These are phyloP conservation scores for Corapipo altera DNA, from an alignment of 2,113 vertebrate species.

Conservation along the genomic window DNA sequence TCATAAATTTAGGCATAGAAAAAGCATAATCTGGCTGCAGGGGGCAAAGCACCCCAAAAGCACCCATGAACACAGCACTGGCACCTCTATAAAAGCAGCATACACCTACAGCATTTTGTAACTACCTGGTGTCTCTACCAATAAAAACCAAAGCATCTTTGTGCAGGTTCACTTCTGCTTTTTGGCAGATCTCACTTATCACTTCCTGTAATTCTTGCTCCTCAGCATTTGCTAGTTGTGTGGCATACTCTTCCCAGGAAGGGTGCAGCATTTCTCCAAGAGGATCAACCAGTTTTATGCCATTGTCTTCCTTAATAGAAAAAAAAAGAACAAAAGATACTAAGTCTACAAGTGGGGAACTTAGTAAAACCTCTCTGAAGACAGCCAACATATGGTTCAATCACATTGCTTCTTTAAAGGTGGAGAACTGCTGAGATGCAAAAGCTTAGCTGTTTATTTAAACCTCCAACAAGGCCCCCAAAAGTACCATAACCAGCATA, in stretches of 20 bases:
- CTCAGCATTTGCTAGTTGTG: constrained; percentile 87
- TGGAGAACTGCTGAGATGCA: neutral
- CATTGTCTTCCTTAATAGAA: constrained; percentile 89
- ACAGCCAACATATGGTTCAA: neutral
- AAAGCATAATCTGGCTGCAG: neutral
- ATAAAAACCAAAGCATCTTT: constrained; percentile 80
- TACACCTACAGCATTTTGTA: neutral
- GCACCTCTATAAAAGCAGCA: neutral
- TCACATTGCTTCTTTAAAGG: neutral
- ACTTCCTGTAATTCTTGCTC: constrained; percentile 73
- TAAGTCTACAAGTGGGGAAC: neutral
- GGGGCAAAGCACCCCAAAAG: neutral
- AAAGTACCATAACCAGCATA: neutral
- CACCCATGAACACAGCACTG: neutral
- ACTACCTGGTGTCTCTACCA: constrained; percentile 94
- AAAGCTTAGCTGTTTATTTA: neutral
- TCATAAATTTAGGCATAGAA: neutral
- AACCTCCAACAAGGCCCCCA: neutral
- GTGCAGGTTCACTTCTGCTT: constrained; percentile 79
- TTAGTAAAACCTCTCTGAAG: neutral
- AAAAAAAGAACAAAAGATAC: neutral
- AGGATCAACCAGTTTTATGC: constrained; percentile 92
- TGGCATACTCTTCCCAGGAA: constrained; percentile 90
- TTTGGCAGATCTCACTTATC: constrained; percentile 79
- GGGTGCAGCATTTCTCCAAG: constrained; percentile 92